Base-by-base conservation (phyloP, 1,140 invertebrate species). In the Eurosta solidaginis region DNA sequence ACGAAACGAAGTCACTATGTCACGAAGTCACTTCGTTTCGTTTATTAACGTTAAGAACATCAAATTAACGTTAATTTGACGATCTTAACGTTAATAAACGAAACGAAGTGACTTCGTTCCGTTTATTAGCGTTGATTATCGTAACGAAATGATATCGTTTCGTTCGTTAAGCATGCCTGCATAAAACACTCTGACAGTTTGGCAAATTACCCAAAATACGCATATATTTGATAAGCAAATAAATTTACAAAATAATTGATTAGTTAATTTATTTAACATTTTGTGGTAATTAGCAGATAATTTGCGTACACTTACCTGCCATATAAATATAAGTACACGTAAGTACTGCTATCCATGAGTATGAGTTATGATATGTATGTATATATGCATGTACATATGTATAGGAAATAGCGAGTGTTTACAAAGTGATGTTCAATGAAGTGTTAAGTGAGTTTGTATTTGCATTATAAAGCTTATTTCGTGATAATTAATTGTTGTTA, bases 191-290 rank as follows among this genome's bases (percentile, higher is more conserved):
- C 5, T n/a, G 59, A 20, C n/a, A 20, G 29, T n/a, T 63, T 27
- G 59, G 17, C 33, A 36, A 68, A 68, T 40, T 40, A 68, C 59
- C 33, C 6, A 12, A 68, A 68, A 40, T 36, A 33, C 59, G 59
- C 59, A 68, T n/a, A n/a, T n/a, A n/a, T 68, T 68, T 68, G 59
- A 68, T 68, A 68, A 68, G 36, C 59, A 68, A 68, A 68, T 68
- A 68, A 68, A 40, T 68, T 68, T 36, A 1, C 59, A 68, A 68
- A 68, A 68, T 68, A 68, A 68, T 68, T 68, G 59, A 68, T 68
- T 68, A 68, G 33, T 40, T 68, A 40, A 68, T 68, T 68, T 68
- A 68, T 68, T 68, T 68, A 68, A 68, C 59, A 68, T 68, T 68
- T 68, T 68, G 59, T 68, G 59, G 59, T 68, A 68, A 68, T 68